Evolutionary conservation across 2,888 invertebrate genomes (phyloP).

Genomic region (Lomographa bimaculata): DNA sequence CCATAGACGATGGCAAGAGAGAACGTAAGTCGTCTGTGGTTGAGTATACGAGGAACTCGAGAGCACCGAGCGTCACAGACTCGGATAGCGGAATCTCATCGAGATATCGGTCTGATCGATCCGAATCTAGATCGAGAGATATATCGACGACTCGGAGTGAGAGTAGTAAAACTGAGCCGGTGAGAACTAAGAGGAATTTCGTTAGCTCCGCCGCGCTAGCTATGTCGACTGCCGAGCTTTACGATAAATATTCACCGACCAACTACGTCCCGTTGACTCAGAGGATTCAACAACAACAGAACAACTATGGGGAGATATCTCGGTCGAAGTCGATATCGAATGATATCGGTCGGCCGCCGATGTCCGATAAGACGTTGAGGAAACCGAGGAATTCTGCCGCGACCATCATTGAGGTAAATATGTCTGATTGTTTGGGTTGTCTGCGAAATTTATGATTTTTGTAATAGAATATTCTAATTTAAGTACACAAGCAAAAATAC

Average conservation of each 20-base stretch:
- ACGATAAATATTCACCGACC: constrained; percentile 90
- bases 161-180: constrained; percentile 59
- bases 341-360: constrained; percentile 81
- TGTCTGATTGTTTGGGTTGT: constrained; percentile 39
- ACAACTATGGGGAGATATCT: constrained; percentile 65
- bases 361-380: constrained; percentile 55
- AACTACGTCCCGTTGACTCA: constrained; percentile 87
- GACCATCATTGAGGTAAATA: constrained; percentile 68
- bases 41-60: constrained; percentile 61
- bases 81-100: constrained; percentile 73
- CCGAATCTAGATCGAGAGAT: constrained; percentile 80
- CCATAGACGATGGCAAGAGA: constrained; percentile 68
- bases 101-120: constrained; percentile 66
- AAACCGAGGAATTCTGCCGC: constrained; percentile 66
- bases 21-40: constrained; percentile 68
- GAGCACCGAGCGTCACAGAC: constrained; percentile 75
- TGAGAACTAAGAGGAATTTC: constrained; percentile 3
- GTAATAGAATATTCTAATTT: neutral
- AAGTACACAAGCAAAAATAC: neutral
- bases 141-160: constrained; percentile 81
- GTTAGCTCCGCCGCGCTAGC: constrained; percentile 74
- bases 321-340: constrained; percentile 83
- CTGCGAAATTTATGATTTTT: constrained; percentile 51
- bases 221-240: constrained; percentile 86
- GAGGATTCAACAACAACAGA: constrained; percentile 60